Evolutionary conservation across 2,888 invertebrate species (phyloP).

Genomic region (Heliconius aoede): DNA sequence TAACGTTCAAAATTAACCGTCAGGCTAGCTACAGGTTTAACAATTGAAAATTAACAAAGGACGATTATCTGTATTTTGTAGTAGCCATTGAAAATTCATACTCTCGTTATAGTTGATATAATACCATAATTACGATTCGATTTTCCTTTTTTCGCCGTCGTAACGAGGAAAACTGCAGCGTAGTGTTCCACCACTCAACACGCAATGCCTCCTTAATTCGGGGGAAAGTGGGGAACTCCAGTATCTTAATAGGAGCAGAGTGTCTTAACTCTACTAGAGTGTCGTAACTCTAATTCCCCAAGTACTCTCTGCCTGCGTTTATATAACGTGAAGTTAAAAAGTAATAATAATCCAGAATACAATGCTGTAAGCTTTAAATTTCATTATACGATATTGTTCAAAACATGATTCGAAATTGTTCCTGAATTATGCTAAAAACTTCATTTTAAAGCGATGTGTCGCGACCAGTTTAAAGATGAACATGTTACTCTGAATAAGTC

Average conservation of each 20-base stretch:
- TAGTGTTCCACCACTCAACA: too few species aligned
- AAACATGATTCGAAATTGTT: neutral
- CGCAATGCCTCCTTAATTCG: too few species aligned
- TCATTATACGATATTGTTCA: neutral
- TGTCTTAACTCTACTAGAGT: too few species aligned
- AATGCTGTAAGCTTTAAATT: neutral
- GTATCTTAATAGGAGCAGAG: too few species aligned
- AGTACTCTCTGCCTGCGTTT: too few species aligned
- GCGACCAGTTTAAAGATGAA: neutral
- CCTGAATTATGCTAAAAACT: neutral
- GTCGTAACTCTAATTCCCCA: too few species aligned
- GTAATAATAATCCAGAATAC: too few species aligned
- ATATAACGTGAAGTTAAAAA: too few species aligned
- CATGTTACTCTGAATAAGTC: neutral
- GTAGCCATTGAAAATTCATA: neutral
- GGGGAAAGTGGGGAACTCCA: too few species aligned
- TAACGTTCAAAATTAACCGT: neutral
- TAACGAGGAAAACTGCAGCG: too few species aligned
- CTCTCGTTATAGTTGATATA: neutral
- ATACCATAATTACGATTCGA: neutral
- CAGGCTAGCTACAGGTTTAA: neutral
- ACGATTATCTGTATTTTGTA: constrained; percentile 1
- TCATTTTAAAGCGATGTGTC: neutral
- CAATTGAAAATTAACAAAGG: constrained; percentile 17
- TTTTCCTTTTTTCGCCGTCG: too few species aligned